These are phyloP conservation scores for Hydrozoanthus gracilis DNA, from an alignment of 92 coral and sea anemone genomes.

Conservation along the genomic window DNA sequence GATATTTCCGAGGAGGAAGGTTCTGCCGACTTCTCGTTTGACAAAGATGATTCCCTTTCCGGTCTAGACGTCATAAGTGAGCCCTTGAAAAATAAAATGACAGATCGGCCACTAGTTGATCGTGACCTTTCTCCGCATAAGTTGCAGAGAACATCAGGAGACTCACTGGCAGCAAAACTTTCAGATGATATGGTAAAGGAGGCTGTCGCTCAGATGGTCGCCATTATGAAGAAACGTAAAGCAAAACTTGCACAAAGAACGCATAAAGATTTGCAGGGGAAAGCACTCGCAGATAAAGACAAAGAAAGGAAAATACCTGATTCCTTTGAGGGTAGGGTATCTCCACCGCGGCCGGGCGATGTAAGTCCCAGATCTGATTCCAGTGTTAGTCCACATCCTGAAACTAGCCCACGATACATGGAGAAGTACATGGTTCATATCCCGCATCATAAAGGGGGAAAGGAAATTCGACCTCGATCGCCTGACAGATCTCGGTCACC, in stretches of 20 bases:
- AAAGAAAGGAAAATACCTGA: slow-evolving; percentile 8
- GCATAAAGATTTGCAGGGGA: slow-evolving; percentile 18
- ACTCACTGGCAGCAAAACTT: slow-evolving; percentile 58
- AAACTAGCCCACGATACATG: slow-evolving; percentile 48
- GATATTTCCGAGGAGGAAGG: slow-evolving; percentile 67
- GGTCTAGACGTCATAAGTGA: slow-evolving; percentile 58
- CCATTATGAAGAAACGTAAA: slow-evolving; percentile 73
- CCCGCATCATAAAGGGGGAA: slow-evolving; percentile 50
- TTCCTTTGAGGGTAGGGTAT: slow-evolving; percentile 23
- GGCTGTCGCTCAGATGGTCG: slow-evolving; percentile 92
- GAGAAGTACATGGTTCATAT: slow-evolving; percentile 46
- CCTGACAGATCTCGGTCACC: slow-evolving; percentile 76
- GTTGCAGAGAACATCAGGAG: slow-evolving; percentile 19
- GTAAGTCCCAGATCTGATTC: slow-evolving; percentile 46
- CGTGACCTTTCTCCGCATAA: slow-evolving; percentile 27
- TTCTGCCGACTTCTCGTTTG: slow-evolving; percentile 35
- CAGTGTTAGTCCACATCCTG: slow-evolving; percentile 45
- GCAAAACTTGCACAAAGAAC: slow-evolving; percentile 52
- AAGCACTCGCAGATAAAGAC: slow-evolving; percentile 29
- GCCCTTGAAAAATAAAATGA: background rate
- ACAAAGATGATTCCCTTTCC: slow-evolving; percentile 51
- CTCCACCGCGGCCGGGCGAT: slow-evolving; percentile 43
- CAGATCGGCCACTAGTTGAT: slow-evolving; percentile 41
- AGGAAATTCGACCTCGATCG: slow-evolving; percentile 74
- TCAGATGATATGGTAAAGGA: slow-evolving; percentile 85